Evolutionary conservation across 2,797 vertebrate species (phyloP).

Genomic region (Falco berigora): DNA sequence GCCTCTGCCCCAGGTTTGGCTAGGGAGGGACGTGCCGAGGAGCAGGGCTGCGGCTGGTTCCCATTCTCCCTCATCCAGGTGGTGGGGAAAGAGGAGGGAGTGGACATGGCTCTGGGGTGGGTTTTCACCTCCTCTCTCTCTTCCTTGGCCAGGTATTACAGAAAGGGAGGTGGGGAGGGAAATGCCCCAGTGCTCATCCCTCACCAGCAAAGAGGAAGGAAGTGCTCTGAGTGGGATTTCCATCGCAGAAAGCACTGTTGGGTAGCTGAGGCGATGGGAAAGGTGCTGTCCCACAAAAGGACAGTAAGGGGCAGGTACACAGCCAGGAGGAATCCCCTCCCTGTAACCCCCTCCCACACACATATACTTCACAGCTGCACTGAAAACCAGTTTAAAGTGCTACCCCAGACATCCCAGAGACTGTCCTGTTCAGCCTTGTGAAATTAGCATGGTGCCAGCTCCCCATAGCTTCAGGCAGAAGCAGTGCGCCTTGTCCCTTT

Average conservation of each 20-base stretch:
- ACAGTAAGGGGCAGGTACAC: neutral
- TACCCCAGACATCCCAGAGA: neutral
- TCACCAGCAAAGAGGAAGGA: neutral
- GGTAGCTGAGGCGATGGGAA: neutral
- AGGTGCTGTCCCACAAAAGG: neutral
- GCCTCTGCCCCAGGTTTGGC: neutral
- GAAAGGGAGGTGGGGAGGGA: neutral
- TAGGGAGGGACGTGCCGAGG: neutral
- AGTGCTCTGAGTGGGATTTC: neutral
- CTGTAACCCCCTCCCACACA: neutral
- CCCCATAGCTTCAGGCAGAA: neutral
- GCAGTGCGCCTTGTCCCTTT: neutral
- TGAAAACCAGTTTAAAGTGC: neutral
- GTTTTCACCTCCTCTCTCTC: neutral
- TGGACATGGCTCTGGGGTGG: neutral
- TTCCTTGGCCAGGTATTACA: neutral
- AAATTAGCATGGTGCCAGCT: neutral
- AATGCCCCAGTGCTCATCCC: neutral
- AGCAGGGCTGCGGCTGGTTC: accelerated
- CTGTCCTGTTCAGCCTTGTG: neutral
- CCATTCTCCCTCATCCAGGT: neutral
- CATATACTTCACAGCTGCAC: neutral
- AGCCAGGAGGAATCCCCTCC: neutral
- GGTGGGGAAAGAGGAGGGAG: neutral
- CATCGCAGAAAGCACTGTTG: neutral